Evolutionary conservation across 1,140 invertebrate species (phyloP), one percentile per base, ranked within the genome.

Genomic region (Anadara kagoshimensis): DNA sequence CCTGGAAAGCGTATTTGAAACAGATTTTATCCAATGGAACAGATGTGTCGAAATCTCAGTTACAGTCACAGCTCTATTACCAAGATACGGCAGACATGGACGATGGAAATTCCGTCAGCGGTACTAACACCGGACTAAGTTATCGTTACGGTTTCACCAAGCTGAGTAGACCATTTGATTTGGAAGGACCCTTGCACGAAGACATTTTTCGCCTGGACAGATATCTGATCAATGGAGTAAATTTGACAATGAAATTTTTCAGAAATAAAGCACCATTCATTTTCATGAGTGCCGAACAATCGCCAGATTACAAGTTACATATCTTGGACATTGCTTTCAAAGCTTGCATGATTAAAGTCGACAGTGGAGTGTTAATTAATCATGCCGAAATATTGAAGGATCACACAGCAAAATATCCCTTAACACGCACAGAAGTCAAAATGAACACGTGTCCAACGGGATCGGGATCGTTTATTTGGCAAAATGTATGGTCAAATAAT

Each of bases 151-250:
- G 26, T 16, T 69, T 29, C 24, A 69, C 67, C 10, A 47, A 68
- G 47, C n/a, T 44, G 26, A 56, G 49, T 47, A 49, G 56, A 45
- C 24, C 41, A 47, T 69, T 69, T 57, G 56, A 69, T 45, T 58
- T 69, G 22, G 53, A 67, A 69, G 66, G 66, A 22, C 41, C 5
- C 45, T 8, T 69, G n/a, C 7, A 24, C 3, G 53, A 67, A 67
- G 53, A 57, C 65, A 29, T 67, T 44, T 67, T 59, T 44, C 43
- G 26, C 16, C 36, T 51, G 56, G 56, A 59, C 11, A 59, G 59
- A 59, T 61, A 69, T 59, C 44, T 69, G 5, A 59, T 61, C 2
- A 69, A 69, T 61, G 67, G 67, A 26, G 67, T 69, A 1, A 57
- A 69, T 47, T 47, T 61, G 14, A 29, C 59, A 43, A 45, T 69